Conservation (phyloP, 2,113 vertebrate genomes). For the Cavia aperea region DNA sequence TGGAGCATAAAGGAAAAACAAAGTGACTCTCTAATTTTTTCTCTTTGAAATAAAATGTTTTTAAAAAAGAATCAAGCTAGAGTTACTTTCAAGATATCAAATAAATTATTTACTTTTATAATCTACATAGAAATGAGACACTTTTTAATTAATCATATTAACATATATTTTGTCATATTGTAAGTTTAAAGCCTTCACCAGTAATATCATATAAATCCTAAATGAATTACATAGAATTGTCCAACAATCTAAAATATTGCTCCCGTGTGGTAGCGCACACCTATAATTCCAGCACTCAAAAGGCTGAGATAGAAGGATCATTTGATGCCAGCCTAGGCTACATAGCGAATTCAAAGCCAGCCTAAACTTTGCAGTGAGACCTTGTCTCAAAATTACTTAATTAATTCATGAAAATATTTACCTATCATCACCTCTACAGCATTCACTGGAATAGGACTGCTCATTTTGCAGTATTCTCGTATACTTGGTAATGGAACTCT, state of each 20-base stretch:
- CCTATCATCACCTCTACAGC: background rate
- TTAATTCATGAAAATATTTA: background rate
- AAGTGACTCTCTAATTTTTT: background rate
- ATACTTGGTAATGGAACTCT: background rate
- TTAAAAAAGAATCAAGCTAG: background rate
- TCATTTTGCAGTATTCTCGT: background rate
- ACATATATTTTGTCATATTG: background rate
- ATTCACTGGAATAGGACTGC: background rate
- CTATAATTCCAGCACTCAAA: background rate
- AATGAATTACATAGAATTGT: background rate
- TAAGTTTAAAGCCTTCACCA: background rate
- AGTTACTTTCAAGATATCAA: background rate
- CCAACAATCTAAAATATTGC: background rate
- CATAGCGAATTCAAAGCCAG: background rate
- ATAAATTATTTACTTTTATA: background rate
- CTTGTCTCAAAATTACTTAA: background rate
- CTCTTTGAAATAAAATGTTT: too few species aligned
- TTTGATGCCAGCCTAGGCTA: background rate
- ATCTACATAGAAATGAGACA: background rate
- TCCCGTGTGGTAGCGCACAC: background rate
- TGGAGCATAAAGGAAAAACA: background rate
- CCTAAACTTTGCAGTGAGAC: background rate
- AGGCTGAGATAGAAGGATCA: background rate
- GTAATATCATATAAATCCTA: background rate
- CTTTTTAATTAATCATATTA: conserved; percentile 10